Base-by-base conservation (phyloP, 1,140 invertebrate species). In the Bombus cullumanus region DNA sequence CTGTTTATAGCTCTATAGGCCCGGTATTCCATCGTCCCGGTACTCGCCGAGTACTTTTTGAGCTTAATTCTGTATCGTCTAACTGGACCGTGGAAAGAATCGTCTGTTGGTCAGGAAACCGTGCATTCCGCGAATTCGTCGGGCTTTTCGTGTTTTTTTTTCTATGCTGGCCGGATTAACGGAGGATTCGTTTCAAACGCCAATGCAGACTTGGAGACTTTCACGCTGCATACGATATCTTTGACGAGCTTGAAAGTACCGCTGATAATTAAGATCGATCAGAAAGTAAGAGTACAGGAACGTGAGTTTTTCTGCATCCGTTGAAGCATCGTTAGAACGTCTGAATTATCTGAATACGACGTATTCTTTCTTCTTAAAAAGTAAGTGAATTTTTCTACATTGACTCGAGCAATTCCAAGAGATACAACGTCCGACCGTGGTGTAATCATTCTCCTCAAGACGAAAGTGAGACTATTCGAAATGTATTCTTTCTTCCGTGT, bases 1-100 rank as follows among this genome's bases (percentile, higher is more conserved):
- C 71, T 90, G 68, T 82, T 92, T 92, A 87, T 80, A 89, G 57
- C 62, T 81, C 78, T 82, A 68, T 89, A 82, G 64, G 82, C 73
- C 25, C 81, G 69, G 66, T 57, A 53, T 47, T 64, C 82, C 72
- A 69, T n/a, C 34, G 74, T 76, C 62, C 64, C 39, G 53, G 64
- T 83, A 77, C 85, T 78, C 57, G 62, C 34, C 37, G 57, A 74
- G 78, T 73, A 80, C 79, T 81, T 85, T 81, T 73, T 53, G 57
- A 74, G 84, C 77, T 87, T 59, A 75, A 84, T 78, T 84, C 47
- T 47, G 69, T 64, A 83, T 87, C 80, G 82, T 84, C 83, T 73
- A 85, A 85, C 83, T 85, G 83, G 83, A 85, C 83, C 83, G 83
- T 85, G 68, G 83, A 72, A 77, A 72, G 83, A 73, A 80, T 80